Evolutionary conservation across 1,140 invertebrate genomes (phyloP), one percentile per base, ranked within the genome.

Genomic region (Steinernema feltiae): DNA sequence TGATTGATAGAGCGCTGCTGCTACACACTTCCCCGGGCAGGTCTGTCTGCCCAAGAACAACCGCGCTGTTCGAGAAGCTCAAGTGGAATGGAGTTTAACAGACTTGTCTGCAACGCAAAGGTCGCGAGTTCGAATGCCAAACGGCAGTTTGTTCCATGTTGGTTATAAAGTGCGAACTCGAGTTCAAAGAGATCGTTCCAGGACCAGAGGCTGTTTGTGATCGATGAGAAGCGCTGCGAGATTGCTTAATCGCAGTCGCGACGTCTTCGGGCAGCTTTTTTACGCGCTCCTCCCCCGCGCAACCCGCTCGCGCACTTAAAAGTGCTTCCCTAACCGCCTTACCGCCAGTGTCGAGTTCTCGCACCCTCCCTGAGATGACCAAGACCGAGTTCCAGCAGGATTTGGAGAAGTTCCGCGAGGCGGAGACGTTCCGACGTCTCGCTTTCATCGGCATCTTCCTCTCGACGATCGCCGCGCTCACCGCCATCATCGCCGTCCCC

Each of bases 381-480:
- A 63, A 63, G 24, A 17, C 53, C 53, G 53, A 63, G 53, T 70
- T 76, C 48, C 30, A 75, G 46, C 31, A 32, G 24, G 74, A 75
- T 27, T 41, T 32, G 32, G 71, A 72, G 30, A 74, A 74, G 76
- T 70, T 53, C 31, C 31, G 32, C 32, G 78, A 79, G 48, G 78
- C 78, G 24, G 71, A 79, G 35, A 63, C 71, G 41, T 71, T 79
- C 21, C 31, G 69, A 15, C 46, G 70, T 21, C 31, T 79, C 30
- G 78, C 78, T n/a, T 79, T 79, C 48, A 48, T 78, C 32, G 53
- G 71, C 21, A 41, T 79, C 21, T 78, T 74, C 53, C 53, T 79
- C n/a, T 63, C 71, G 1, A 75, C 76, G 24, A 75, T 48, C 41
- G 77, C 77, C 46, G 48, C 46, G 30, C 31, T 79, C 76, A 77